Evolutionary conservation across 2,797 vertebrate genomes (phyloP).

Genomic region (Pseudochaenichthys georgianus): DNA sequence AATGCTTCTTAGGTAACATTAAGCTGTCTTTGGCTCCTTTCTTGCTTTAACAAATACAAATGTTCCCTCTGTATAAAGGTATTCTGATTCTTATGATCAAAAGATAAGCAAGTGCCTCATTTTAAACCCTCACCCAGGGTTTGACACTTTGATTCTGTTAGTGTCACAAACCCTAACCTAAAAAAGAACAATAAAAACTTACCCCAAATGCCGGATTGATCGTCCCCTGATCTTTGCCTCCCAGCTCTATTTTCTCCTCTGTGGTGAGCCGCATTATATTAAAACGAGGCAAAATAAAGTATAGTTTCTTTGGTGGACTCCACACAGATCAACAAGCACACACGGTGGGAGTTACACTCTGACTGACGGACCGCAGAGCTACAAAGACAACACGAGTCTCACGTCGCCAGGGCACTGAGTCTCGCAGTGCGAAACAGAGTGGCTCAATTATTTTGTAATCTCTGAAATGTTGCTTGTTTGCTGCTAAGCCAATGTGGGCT

Average conservation of each 20-base stretch:
- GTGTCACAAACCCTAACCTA: background rate
- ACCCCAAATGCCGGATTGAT: constrained; percentile 71
- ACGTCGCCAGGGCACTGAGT: constrained; percentile 53
- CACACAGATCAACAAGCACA: constrained; percentile 13
- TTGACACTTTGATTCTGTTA: constrained; percentile 2
- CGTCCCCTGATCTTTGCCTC: constrained; percentile 55
- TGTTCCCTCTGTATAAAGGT: no score
- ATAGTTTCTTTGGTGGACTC: constrained; percentile 4
- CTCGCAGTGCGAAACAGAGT: constrained; percentile 27
- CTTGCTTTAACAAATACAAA: no score
- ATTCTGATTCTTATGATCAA: background rate
- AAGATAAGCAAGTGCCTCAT: background rate
- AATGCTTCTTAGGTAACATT: no score
- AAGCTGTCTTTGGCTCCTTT: no score
- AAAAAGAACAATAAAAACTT: constrained; percentile 44
- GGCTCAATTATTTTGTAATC: constrained; percentile 54
- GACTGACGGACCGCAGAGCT: constrained; percentile 33
- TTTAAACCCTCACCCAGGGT: background rate
- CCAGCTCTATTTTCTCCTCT: constrained; percentile 71
- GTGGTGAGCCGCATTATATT: constrained; percentile 70
- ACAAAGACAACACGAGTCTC: constrained; percentile 33
- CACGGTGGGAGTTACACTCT: constrained; percentile 21
- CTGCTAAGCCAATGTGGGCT: constrained; percentile 26
- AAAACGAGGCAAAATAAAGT: no score
- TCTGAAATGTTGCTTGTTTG: constrained; percentile 37